Percentiles rank a stretch among this genome's conserved stretches.
Conservation (phyloP, 2,888 invertebrate species). For the Exocentrus adspersus region DNA sequence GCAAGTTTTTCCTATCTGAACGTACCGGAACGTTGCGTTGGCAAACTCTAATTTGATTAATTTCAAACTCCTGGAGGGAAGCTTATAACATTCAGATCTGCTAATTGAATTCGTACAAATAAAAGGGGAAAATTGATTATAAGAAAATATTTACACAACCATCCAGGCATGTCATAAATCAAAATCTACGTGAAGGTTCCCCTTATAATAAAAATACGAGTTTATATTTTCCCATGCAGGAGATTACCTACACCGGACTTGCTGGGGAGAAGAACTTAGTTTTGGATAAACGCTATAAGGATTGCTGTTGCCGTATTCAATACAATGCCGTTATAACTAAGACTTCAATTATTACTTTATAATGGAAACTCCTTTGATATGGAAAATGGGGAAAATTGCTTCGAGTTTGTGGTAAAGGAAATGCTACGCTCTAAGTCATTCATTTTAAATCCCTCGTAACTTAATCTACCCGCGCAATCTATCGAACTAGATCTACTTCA, state of each 20-base stretch:
- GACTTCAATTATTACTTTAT: neutral
- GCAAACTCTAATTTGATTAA: neutral
- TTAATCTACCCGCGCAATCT: no score
- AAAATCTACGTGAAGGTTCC: slow-evolving; percentile 9
- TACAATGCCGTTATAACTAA: neutral
- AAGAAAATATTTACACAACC: slow-evolving; percentile 21
- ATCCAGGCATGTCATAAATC: slow-evolving; percentile 5
- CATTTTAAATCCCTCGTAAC: no score
- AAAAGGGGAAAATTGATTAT: slow-evolving; percentile 15
- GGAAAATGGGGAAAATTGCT: no score
- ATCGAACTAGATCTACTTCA: no score
- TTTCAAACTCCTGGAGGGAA: neutral
- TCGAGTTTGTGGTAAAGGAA: no score
- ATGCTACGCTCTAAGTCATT: no score
- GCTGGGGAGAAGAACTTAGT: no score
- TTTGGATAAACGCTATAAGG: no score
- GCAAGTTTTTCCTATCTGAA: neutral
- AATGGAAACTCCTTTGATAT: neutral
- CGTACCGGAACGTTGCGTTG: neutral
- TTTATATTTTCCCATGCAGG: neutral
- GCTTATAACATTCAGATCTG: slow-evolving; percentile 3
- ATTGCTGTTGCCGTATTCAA: neutral
- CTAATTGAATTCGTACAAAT: slow-evolving; percentile 10
- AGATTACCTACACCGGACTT: neutral
- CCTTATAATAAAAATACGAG: neutral